Evolutionary conservation across 2,888 invertebrate genomes (phyloP).

Genomic region (Drosophila neotestacea): DNA sequence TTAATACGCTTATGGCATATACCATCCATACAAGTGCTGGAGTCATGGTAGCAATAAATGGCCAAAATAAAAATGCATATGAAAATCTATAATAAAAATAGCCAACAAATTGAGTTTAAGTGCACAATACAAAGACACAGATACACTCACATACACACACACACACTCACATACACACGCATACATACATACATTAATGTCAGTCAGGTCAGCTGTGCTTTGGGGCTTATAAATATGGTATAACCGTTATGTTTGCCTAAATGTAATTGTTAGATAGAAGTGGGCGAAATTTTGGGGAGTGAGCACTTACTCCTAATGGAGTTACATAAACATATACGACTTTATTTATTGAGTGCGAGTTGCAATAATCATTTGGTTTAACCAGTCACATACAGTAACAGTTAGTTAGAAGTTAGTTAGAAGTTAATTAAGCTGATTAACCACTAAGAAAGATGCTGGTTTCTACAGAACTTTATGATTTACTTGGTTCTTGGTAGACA

Average conservation of each 20-base stretch:
- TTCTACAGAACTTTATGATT: not conserved
- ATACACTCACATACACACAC: not conserved
- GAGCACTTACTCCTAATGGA: conserved; percentile 33
- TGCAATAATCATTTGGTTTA: conserved; percentile 39
- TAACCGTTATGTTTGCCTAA: conserved; percentile 39
- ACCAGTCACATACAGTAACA: conserved; percentile 6
- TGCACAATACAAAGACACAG: conserved; percentile 50
- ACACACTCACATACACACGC: conserved; percentile 15
- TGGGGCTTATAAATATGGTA: conserved; percentile 54
- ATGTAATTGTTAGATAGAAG: conserved; percentile 49
- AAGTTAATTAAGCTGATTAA: not conserved
- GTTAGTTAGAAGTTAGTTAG: conserved; percentile 7
- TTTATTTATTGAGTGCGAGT: conserved; percentile 46
- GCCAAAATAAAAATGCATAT: conserved; percentile 72
- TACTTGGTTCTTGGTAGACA: not conserved
- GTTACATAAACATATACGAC: conserved; percentile 25
- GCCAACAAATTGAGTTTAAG: conserved; percentile 76
- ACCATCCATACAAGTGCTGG: conserved; percentile 29
- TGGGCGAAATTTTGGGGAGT: conserved; percentile 3
- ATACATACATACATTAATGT: conserved; percentile 3
- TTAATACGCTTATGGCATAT: conserved; percentile 78
- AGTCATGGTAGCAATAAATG: conserved; percentile 57
- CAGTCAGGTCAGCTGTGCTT: conserved; percentile 29
- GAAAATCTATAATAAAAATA: conserved; percentile 71
- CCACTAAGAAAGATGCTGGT: not conserved